Conservation (phyloP, 2,797 vertebrate genomes). For the Euthynnus affinis region DNA sequence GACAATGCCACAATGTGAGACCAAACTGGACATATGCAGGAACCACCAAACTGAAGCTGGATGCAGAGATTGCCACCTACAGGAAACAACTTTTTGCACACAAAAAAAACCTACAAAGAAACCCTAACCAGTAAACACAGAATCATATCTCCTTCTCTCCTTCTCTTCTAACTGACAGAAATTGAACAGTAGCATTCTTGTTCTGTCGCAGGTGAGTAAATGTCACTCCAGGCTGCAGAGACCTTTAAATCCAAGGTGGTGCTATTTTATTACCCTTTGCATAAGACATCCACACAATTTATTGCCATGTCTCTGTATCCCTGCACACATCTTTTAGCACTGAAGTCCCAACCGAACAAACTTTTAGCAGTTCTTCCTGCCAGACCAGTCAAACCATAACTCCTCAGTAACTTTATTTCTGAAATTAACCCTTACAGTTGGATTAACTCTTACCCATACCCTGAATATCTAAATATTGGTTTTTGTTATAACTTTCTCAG, state of each 20-base stretch:
- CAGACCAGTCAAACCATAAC: not conserved
- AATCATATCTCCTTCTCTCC: too few relatives aligned
- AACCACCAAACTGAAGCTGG: constrained; percentile 70
- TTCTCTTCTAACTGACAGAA: not conserved
- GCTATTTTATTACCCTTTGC: not conserved
- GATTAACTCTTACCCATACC: too few relatives aligned
- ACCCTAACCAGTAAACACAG: too few relatives aligned
- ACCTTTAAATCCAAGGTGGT: not conserved
- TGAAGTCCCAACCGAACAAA: not conserved
- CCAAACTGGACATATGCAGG: too few relatives aligned
- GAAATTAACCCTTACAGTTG: too few relatives aligned
- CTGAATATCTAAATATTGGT: too few relatives aligned
- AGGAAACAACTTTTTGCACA: too few relatives aligned
- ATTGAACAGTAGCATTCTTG: not conserved
- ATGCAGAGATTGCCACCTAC: constrained; percentile 78
- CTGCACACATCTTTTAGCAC: not conserved
- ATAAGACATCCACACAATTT: not conserved
- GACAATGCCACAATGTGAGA: constrained; percentile 71
- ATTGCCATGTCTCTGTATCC: not conserved
- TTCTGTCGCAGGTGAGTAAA: not conserved
- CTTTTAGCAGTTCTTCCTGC: not conserved
- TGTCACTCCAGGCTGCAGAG: constrained; percentile 1
- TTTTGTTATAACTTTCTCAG: too few relatives aligned
- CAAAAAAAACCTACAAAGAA: not conserved
- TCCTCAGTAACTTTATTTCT: too few relatives aligned